Percentiles rank a stretch among this genome's conserved stretches.
These are phyloP conservation scores for Gasterosteus nipponicus DNA, from an alignment of 2,113 vertebrate genomes.

Conservation along the genomic window DNA sequence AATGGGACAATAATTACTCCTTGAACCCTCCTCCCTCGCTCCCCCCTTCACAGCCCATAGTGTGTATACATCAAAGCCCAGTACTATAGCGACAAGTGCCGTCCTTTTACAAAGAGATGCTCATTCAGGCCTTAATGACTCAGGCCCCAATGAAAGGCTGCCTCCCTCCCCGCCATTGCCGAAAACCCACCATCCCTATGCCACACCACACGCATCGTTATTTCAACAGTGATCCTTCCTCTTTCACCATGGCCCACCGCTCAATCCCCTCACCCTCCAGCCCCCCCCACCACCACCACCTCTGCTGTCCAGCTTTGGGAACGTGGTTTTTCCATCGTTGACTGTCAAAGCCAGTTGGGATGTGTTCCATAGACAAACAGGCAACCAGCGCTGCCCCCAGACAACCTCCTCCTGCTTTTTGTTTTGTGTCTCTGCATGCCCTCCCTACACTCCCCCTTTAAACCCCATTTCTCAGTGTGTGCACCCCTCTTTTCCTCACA, in stretches of 20 bases:
- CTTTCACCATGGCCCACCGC: neutral
- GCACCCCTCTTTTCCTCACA: constrained; percentile 44
- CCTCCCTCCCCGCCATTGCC: constrained; percentile 36
- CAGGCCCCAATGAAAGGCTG: constrained; percentile 42
- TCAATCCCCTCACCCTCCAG: neutral
- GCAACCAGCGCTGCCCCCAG: constrained; percentile 97
- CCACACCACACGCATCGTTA: constrained; percentile 40
- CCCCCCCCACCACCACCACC: constrained; percentile 4
- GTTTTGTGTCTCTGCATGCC: constrained; percentile 70
- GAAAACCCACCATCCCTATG: constrained; percentile 21
- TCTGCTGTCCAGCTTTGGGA: constrained; percentile 63
- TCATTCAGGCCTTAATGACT: constrained; percentile 62
- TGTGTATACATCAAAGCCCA: constrained; percentile 59
- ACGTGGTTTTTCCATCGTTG: constrained; percentile 79
- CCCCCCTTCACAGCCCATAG: constrained; percentile 10
- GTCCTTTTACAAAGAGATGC: constrained; percentile 51
- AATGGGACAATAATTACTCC: constrained; percentile 66
- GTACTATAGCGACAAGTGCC: constrained; percentile 44
- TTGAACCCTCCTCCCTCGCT: constrained; percentile 5
- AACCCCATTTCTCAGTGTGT: constrained; percentile 47
- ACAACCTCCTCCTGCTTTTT: constrained; percentile 63
- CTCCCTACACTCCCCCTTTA: constrained; percentile 25
- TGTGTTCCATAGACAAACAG: constrained; percentile 97
- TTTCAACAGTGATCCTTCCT: constrained; percentile 29
- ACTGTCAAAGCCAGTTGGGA: constrained; percentile 85